A percentile compares a stretch with the other conserved stretches of the same genome.
These are phyloP conservation scores for Adoxophyes honmai DNA, from an alignment of 1,140 invertebrate genomes.

Conservation along the genomic window DNA sequence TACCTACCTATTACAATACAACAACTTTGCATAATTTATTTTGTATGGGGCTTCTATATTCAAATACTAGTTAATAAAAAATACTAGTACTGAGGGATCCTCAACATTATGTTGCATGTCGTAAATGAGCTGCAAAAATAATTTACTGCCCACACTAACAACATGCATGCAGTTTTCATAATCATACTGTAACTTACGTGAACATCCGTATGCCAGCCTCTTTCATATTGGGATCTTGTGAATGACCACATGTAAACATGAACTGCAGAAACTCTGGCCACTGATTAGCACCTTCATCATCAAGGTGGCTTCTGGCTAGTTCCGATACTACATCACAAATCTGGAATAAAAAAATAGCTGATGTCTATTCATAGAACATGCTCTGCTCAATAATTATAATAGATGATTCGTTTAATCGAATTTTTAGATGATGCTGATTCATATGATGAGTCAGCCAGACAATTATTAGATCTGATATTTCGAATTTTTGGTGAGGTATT, in stretches of 20 bases:
- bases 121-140: no score
- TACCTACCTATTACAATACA: not conserved
- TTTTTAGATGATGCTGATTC: not conserved
- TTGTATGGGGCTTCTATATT: no score
- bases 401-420: no score
- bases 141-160: no score
- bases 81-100: no score
- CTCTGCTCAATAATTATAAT: not conserved
- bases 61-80: no score
- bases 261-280: conserved; percentile 99
- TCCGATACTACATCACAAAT: conserved; percentile 96
- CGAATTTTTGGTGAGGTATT: no score
- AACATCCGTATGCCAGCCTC: conserved; percentile 97
- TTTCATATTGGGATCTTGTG: conserved; percentile 88
- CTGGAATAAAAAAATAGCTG: conserved; percentile 29
- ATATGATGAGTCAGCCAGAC: not conserved
- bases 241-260: conserved; percentile 95
- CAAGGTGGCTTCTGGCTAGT: conserved; percentile 95
- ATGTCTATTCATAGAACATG: not conserved
- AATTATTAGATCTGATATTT: no score
- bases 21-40: not conserved
- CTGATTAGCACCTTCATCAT: conserved; percentile 96
- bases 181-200: conserved; percentile 79
- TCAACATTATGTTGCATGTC: no score
- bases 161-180: no score